phyloP scores from a whole-genome alignment of 2,113 vertebrate genomes.

The Zapornia atra region DNA sequence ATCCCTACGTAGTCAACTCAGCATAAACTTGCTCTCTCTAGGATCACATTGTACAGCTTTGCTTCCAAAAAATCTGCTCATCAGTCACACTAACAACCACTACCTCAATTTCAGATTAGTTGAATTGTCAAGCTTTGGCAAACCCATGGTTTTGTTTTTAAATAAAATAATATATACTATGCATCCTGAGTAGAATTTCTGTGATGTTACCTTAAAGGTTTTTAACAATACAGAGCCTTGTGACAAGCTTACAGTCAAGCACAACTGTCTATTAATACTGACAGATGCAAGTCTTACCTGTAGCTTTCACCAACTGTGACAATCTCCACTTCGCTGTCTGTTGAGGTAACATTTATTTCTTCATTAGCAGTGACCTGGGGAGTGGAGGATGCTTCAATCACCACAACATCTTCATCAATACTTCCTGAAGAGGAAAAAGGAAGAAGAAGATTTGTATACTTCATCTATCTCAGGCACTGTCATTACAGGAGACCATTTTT shows the following conservation, averaged over 20 bases:
- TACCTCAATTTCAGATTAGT: neutral
- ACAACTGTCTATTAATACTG: neutral
- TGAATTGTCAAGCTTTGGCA: neutral
- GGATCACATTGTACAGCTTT: neutral
- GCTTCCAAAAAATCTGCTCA: neutral
- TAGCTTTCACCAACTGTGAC: conserved; percentile 96
- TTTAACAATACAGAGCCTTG: neutral
- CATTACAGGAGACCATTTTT: neutral
- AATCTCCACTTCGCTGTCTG: conserved; percentile 98
- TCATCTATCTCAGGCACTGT: neutral
- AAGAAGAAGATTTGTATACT: neutral
- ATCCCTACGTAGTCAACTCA: neutral
- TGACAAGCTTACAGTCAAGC: neutral
- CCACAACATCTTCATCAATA: conserved; percentile 97
- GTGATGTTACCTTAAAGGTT: neutral
- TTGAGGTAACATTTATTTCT: conserved; percentile 99
- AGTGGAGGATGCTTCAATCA: conserved; percentile 96
- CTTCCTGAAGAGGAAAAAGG: conserved; percentile 77
- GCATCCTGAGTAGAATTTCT: neutral
- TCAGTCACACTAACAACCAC: neutral
- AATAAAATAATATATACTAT: neutral
- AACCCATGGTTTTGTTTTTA: neutral
- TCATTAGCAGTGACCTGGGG: conserved; percentile 91
- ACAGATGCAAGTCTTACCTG: conserved; percentile 78
- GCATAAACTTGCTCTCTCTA: neutral